Evolutionary conservation across 2,797 vertebrate genomes (phyloP).

Genomic region (Paramormyrops hopkinsi): DNA sequence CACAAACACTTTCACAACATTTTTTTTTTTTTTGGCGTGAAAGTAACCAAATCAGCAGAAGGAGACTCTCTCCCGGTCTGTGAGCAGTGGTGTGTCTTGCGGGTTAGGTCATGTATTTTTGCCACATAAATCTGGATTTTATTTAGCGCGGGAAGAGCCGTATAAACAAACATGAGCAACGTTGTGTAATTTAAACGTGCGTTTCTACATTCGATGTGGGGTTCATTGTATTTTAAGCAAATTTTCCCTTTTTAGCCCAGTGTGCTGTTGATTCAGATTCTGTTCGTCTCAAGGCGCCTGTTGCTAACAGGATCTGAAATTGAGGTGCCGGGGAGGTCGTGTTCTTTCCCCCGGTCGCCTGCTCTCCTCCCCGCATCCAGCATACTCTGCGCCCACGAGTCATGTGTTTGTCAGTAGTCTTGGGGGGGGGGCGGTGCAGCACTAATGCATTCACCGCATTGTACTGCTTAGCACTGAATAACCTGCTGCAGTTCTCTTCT

Average conservation of each 20-base stretch:
- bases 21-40: neutral
- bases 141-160: neutral
- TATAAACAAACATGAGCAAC: neutral
- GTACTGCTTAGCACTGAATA: neutral
- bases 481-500: neutral
- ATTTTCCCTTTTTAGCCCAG: neutral
- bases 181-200: neutral
- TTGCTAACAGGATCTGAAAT: neutral
- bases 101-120: neutral
- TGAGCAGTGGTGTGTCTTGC: neutral
- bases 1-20: neutral
- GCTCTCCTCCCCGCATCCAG: neutral
- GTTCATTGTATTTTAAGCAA: neutral
- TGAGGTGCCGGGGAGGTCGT: neutral
- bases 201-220: neutral
- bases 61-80: neutral
- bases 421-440: neutral
- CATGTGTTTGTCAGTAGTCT: neutral
- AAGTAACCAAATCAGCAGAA: neutral
- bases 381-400: neutral
- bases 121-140: neutral
- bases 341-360: neutral
- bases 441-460: neutral
- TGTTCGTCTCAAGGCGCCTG: neutral
- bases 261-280: neutral